phyloP scores from a whole-genome alignment of 1,140 invertebrate species.

The Dufourea novaeangliae region DNA sequence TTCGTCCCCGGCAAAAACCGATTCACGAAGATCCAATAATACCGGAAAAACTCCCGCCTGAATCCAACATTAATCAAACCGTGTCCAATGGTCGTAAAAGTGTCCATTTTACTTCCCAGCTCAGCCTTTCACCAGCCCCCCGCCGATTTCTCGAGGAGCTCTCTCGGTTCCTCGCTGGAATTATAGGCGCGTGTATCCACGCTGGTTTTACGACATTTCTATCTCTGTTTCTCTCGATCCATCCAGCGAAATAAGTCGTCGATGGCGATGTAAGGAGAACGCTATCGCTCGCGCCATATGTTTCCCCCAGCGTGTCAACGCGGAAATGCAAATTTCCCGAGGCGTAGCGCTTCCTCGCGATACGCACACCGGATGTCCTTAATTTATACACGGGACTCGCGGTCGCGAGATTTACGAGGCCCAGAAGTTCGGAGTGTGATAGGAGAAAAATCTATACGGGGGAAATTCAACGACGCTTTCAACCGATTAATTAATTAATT shows the following conservation, averaged over 20 bases:
- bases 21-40: background rate
- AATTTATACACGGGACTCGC: constrained; percentile 53
- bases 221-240: background rate
- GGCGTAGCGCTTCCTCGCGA: constrained; percentile 34
- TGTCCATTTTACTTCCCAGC: background rate
- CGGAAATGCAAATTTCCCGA: constrained; percentile 54
- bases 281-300: constrained; percentile 55
- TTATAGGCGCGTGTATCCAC: background rate
- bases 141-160: background rate
- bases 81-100: background rate
- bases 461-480: background rate
- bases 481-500: constrained; percentile 9
- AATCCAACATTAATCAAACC: background rate
- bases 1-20: background rate
- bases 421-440: background rate
- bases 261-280: constrained; percentile 37
- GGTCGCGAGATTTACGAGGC: constrained; percentile 43
- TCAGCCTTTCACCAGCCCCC: background rate
- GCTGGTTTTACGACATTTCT: constrained; percentile 35
- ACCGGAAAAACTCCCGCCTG: background rate
- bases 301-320: constrained; percentile 26
- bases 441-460: background rate
- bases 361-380: constrained; percentile 39
- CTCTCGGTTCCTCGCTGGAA: background rate
- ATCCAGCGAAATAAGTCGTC: constrained; percentile 28